Evolutionary conservation across 2,113 vertebrate genomes (phyloP).

Genomic region (Pogonocichla stellata): DNA sequence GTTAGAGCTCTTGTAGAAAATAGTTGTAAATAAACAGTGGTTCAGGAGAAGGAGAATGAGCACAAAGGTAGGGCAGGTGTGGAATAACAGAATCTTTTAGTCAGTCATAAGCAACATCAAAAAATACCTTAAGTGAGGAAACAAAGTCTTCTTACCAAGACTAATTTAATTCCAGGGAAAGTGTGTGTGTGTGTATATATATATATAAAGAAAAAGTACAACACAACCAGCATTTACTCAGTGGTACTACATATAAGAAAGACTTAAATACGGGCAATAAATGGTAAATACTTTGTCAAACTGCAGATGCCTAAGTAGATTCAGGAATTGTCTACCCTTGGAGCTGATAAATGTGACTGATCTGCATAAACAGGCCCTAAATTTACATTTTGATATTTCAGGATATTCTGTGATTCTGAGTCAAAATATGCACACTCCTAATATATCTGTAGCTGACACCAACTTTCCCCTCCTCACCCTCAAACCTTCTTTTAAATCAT

Average conservation of each 20-base stretch:
- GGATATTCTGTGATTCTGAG: background rate
- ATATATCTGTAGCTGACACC: background rate
- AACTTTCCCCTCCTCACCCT: accelerated
- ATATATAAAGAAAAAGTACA: background rate
- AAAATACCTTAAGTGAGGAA: background rate
- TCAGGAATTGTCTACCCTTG: background rate
- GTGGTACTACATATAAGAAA: background rate
- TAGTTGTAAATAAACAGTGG: background rate
- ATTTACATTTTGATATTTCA: background rate
- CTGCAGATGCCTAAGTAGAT: background rate
- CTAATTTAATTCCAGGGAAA: background rate
- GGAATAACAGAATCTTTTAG: background rate
- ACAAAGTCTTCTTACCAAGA: background rate
- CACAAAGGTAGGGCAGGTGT: background rate
- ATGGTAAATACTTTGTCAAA: background rate
- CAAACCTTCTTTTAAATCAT: background rate
- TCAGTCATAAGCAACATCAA: background rate
- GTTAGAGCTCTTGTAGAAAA: background rate
- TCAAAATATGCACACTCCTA: background rate
- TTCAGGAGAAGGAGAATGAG: background rate
- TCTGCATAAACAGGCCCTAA: background rate
- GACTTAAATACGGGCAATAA: background rate
- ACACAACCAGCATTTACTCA: background rate
- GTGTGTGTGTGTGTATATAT: too few relatives aligned
- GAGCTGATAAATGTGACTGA: background rate